Conservation (phyloP, 1,140 invertebrate species). For the Spodoptera litura region DNA sequence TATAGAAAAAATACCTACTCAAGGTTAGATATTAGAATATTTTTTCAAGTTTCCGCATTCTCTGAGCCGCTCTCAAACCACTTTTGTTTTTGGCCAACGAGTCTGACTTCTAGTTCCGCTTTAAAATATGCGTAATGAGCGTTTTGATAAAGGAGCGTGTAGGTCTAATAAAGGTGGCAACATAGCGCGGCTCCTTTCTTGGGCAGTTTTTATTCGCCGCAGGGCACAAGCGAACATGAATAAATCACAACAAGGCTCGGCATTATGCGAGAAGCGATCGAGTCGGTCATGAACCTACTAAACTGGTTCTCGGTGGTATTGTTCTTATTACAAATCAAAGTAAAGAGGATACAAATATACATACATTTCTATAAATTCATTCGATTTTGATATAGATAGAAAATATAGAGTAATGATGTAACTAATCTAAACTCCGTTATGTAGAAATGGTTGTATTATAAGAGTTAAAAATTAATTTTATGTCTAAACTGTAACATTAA, state of each 20-base stretch:
- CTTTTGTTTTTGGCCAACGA: constrained; percentile 27
- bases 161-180: constrained; percentile 45
- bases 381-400: not conserved
- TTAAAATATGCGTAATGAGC: constrained; percentile 14
- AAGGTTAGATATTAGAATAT: constrained; percentile 26
- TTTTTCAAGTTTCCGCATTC: constrained; percentile 21
- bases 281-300: constrained; percentile 76
- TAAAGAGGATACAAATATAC: constrained; percentile 38
- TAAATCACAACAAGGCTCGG: constrained; percentile 68
- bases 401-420: not conserved
- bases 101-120: constrained; percentile 5
- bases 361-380: constrained; percentile 40
- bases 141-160: constrained; percentile 36
- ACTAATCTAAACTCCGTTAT: too few relatives aligned
- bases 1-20: not conserved
- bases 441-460: too few relatives aligned
- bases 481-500: too few relatives aligned
- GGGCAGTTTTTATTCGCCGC: constrained; percentile 55
- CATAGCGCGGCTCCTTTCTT: constrained; percentile 49
- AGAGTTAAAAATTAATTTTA: too few relatives aligned
- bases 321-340: constrained; percentile 65
- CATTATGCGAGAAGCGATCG: constrained; percentile 68
- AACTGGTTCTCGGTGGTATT: constrained; percentile 77
- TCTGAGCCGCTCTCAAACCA: not conserved
- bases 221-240: constrained; percentile 57